Evolutionary conservation across 2,113 vertebrate genomes (phyloP).

Genomic region (Nasalis larvatus): DNA sequence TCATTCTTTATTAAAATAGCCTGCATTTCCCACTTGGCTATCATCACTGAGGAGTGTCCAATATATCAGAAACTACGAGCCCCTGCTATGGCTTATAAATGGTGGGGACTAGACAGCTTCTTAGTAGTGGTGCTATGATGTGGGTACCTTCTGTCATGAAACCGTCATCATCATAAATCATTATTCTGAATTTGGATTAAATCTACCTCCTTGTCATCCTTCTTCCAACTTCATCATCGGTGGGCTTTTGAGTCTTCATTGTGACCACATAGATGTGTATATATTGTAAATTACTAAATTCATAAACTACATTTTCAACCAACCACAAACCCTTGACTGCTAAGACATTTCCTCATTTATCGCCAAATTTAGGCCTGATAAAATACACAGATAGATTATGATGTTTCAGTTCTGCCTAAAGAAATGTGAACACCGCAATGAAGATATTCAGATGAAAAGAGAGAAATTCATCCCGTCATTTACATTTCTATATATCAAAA

Average conservation of each 20-base stretch:
- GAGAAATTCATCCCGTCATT: not conserved
- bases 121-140: not conserved
- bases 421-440: not conserved
- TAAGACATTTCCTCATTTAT: not conserved
- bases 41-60: not conserved
- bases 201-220: not conserved
- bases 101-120: not conserved
- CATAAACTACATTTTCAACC: not conserved
- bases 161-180: not conserved
- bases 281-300: conserved; percentile 24
- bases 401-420: not conserved
- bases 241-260: not conserved
- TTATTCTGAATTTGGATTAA: not conserved
- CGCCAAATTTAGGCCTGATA: not conserved
- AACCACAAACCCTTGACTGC: not conserved
- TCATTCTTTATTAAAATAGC: not conserved
- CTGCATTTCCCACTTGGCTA: not conserved
- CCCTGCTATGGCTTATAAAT: not conserved
- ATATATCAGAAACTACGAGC: not conserved
- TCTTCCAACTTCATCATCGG: not conserved
- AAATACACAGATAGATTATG: not conserved
- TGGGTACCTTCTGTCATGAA: not conserved
- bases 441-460: not conserved
- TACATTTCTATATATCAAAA: not conserved
- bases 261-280: not conserved